These are phyloP conservation scores for Galaxea fascicularis DNA, from an alignment of 92 coral and sea anemone species.

Conservation along the genomic window DNA sequence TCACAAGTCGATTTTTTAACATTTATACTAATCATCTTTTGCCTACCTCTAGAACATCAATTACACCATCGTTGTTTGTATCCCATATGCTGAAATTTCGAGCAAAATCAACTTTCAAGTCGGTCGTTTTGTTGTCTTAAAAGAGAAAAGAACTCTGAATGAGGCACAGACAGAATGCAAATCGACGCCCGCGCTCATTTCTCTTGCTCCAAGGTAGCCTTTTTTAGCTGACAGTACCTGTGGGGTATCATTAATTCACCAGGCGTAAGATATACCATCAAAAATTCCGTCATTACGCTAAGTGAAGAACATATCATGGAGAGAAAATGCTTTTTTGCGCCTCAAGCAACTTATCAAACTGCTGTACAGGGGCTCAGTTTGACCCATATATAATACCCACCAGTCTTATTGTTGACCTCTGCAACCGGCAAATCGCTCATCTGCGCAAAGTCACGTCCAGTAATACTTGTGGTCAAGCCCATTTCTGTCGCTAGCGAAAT, in stretches of 20 bases:
- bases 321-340: background rate
- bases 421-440: conserved; percentile 5
- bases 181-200: no score
- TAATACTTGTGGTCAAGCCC: conserved; percentile 56
- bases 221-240: no score
- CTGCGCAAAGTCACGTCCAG: background rate
- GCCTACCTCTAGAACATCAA: conserved; percentile 83
- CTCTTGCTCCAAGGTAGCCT: no score
- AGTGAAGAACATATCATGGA: no score
- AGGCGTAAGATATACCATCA: no score
- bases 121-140: conserved; percentile 56
- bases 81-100: conserved; percentile 83
- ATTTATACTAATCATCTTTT: background rate
- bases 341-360: background rate
- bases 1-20: background rate
- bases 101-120: conserved; percentile 71
- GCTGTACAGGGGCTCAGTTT: background rate
- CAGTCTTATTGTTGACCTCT: conserved; percentile 15
- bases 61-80: conserved; percentile 70
- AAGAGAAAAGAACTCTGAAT: background rate
- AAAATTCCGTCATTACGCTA: no score
- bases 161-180: background rate
- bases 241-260: no score
- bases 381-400: background rate
- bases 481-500: conserved; percentile 69